A percentile compares a stretch with the other conserved stretches of the same genome.
Evolutionary conservation across 2,797 vertebrate genomes (phyloP).

Genomic region (Gadopsis bispinosus): DNA sequence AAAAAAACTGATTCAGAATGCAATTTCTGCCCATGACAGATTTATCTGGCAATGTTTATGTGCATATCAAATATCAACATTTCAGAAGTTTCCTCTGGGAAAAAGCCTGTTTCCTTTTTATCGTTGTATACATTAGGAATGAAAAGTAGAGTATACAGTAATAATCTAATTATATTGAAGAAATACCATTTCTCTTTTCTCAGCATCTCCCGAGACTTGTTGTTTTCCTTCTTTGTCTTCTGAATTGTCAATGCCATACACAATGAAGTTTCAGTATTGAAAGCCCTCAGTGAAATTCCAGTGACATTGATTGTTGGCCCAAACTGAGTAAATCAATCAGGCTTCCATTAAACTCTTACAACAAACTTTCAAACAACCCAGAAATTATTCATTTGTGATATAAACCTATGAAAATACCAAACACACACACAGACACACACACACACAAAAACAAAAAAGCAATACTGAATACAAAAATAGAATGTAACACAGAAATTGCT

Average conservation of each 20-base stretch:
- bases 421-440: background rate
- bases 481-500: slow-evolving; percentile 33
- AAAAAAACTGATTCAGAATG: background rate
- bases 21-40: slow-evolving; percentile 12
- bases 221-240: slow-evolving; percentile 35
- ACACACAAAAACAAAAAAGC: background rate
- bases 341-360: slow-evolving; percentile 29
- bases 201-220: slow-evolving; percentile 9
- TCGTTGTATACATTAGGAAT: background rate
- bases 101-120: background rate
- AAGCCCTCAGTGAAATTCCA: slow-evolving; percentile 26
- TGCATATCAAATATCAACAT: slow-evolving; percentile 34
- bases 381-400: slow-evolving; percentile 33
- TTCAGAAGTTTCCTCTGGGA: background rate
- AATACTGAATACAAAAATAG: slow-evolving; percentile 13
- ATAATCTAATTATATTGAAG: slow-evolving; percentile 27
- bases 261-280: background rate
- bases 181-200: slow-evolving; percentile 2
- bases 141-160: background rate
- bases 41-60: background rate
- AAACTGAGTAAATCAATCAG: slow-evolving; percentile 46
- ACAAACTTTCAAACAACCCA: slow-evolving; percentile 25
- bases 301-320: slow-evolving; percentile 37
- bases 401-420: slow-evolving; percentile 13
- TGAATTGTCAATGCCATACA: slow-evolving; percentile 20